Conservation (phyloP, 2,888 invertebrate species). For the Hylaea fasciaria region DNA sequence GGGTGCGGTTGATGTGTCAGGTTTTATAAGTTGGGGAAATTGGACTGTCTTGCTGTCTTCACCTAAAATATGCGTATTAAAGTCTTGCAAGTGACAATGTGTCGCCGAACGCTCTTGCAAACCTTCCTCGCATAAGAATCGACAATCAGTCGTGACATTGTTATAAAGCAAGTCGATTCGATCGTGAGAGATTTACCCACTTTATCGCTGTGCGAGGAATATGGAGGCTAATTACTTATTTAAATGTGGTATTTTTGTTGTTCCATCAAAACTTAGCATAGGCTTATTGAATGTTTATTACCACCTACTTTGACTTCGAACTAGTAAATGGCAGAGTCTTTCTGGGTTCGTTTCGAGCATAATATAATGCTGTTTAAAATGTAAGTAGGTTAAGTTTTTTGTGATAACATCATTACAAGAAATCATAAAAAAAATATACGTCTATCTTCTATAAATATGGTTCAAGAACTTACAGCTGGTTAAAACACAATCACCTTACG, state of each 20-base stretch:
- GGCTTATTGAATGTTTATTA: too few relatives aligned
- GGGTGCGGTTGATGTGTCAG: conserved; percentile 21
- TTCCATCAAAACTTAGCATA: not conserved
- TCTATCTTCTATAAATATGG: too few relatives aligned
- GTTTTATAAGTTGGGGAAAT: conserved; percentile 36
- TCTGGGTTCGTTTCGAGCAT: too few relatives aligned
- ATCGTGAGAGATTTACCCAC: conserved; percentile 48
- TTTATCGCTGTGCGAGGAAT: conserved; percentile 32
- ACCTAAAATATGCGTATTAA: conserved; percentile 35
- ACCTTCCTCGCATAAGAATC: conserved; percentile 26
- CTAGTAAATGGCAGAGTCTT: too few relatives aligned
- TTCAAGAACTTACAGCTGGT: not conserved
- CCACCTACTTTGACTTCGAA: not conserved
- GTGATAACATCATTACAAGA: too few relatives aligned
- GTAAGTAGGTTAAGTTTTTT: too few relatives aligned
- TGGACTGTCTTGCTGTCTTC: conserved; percentile 24
- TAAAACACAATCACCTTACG: not conserved
- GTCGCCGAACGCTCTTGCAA: conserved; percentile 22
- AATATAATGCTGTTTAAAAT: too few relatives aligned
- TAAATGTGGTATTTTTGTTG: conserved; percentile 10
- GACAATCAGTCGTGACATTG: conserved; percentile 47
- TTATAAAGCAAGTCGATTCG: conserved; percentile 50
- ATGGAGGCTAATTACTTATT: conserved; percentile 33
- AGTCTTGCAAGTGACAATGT: conserved; percentile 36
- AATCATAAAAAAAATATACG: too few relatives aligned